A percentile compares a stretch with the other conserved stretches of the same genome.
These are phyloP conservation scores for Zaprionus lineosus DNA, from an alignment of 2,888 invertebrate genomes.

Conservation along the genomic window DNA sequence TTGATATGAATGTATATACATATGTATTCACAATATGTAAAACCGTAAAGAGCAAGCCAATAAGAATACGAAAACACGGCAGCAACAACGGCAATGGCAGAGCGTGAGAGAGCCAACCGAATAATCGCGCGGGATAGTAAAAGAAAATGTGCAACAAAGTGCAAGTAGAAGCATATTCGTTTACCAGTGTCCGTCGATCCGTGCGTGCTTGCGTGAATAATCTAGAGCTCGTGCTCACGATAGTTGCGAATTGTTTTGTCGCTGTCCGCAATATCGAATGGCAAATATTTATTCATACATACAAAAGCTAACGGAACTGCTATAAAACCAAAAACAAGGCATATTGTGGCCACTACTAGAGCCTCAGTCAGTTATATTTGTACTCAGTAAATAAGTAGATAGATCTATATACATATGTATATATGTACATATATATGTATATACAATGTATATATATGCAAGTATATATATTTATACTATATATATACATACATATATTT, in stretches of 20 bases:
- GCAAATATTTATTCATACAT: slow-evolving; percentile 15
- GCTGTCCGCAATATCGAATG: slow-evolving; percentile 3
- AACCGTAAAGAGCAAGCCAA: slow-evolving; percentile 38
- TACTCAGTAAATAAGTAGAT: slow-evolving; percentile 11
- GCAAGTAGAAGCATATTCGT: slow-evolving; percentile 53
- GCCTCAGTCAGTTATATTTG: slow-evolving; percentile 33
- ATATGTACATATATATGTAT: slow-evolving; percentile 5
- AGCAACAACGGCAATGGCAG: not conserved
- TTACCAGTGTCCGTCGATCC: slow-evolving; percentile 19
- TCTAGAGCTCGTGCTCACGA: slow-evolving; percentile 8
- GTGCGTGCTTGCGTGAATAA: slow-evolving; percentile 20
- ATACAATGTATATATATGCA: slow-evolving; percentile 13
- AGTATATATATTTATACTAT: slow-evolving; percentile 1
- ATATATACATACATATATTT: slow-evolving; percentile 11
- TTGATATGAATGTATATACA: not conserved
- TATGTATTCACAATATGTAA: slow-evolving; percentile 1
- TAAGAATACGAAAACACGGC: slow-evolving; percentile 27
- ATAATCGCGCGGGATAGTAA: slow-evolving; percentile 11
- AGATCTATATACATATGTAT: slow-evolving; percentile 11
- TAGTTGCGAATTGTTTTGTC: slow-evolving; percentile 8
- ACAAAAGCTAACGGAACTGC: slow-evolving; percentile 2
- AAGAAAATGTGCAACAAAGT: slow-evolving; percentile 47
- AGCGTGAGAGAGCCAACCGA: slow-evolving; percentile 1
- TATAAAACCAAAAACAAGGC: slow-evolving; percentile 4
- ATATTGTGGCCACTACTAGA: slow-evolving; percentile 12